Percentiles rank a stretch among this genome's conserved stretches.
phyloP scores from a whole-genome alignment of 2,888 invertebrate species.

The Stramonita haemastoma region DNA sequence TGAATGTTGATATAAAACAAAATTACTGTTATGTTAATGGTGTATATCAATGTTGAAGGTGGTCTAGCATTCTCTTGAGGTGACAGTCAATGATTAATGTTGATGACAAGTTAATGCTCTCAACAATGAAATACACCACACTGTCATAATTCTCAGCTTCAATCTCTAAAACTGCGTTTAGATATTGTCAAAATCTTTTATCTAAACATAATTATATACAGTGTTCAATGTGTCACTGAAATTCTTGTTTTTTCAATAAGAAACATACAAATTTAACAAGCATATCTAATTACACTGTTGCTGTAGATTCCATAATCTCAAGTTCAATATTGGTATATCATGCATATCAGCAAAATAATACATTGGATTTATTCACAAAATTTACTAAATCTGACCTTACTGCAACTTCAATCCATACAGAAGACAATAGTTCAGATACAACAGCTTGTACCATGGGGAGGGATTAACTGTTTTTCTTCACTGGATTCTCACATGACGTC shows the following conservation, averaged over 20 bases:
- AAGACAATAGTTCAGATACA: not conserved
- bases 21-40: not conserved
- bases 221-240: not conserved
- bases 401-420: not conserved
- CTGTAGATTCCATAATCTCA: constrained; percentile 10
- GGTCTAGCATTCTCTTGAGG: not conserved
- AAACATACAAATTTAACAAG: not conserved
- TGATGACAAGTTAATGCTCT: not conserved
- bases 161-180: not conserved
- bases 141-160: not conserved
- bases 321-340: not conserved
- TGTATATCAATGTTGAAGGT: not conserved
- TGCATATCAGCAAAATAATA: constrained; percentile 19
- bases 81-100: not conserved
- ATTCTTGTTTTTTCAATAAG: not conserved
- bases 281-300: not conserved
- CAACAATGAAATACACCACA: not conserved
- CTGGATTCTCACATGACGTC: not conserved
- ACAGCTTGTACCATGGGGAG: not conserved
- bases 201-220: constrained; percentile 4
- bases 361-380: not conserved
- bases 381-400: not conserved
- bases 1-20: not conserved
- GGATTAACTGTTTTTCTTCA: not conserved
- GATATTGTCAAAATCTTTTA: not conserved